A percentile compares a stretch with the other conserved stretches of the same genome.
phyloP scores from a whole-genome alignment of 2,113 vertebrate species.

The Pica pica region DNA sequence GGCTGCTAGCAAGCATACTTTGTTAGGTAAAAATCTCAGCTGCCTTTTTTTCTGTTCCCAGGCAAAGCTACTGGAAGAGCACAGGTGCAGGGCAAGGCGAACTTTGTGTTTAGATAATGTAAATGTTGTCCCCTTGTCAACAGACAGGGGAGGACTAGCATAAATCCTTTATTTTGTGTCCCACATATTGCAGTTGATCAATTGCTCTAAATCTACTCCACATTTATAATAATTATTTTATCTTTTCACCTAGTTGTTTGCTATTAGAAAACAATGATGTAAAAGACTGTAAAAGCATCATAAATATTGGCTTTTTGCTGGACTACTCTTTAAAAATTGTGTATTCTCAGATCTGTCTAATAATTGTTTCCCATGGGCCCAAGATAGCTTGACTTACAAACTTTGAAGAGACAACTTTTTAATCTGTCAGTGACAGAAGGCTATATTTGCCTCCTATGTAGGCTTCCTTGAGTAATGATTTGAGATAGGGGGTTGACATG shows the following conservation, averaged over 20 bases:
- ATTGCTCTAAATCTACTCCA: background rate
- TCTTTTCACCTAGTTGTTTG: background rate
- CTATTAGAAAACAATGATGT: background rate
- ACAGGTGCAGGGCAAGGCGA: background rate
- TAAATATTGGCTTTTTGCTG: background rate
- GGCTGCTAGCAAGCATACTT: background rate
- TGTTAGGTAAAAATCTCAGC: background rate
- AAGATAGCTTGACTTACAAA: background rate
- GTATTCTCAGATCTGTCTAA: background rate
- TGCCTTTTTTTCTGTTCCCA: background rate
- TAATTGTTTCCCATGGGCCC: background rate
- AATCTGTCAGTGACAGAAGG: background rate
- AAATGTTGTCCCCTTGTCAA: background rate
- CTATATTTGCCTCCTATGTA: background rate
- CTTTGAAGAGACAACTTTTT: background rate
- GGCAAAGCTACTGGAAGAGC: background rate
- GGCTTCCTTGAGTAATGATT: background rate
- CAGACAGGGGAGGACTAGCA: background rate
- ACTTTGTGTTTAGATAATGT: background rate
- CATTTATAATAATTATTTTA: background rate
- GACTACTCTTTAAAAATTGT: background rate
- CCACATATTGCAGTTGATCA: background rate
- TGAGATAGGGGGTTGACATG: background rate
- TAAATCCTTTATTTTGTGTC: background rate
- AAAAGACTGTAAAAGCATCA: background rate